Percentiles rank a stretch among this genome's conserved stretches.
Evolutionary conservation across 1,140 invertebrate species (phyloP).

Genomic region (Bombus difficillimus): DNA sequence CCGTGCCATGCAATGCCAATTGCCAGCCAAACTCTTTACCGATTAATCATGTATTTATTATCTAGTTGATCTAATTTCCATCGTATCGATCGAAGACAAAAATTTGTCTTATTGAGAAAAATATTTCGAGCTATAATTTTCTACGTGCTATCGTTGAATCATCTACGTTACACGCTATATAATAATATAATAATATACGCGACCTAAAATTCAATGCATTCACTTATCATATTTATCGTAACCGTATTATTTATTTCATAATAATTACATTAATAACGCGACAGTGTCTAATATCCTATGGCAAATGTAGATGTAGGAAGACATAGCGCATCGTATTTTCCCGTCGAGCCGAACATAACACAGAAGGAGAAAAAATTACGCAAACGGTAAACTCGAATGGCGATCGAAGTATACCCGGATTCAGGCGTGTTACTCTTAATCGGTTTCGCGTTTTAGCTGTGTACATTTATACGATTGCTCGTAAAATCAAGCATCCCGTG

Average conservation of each 20-base stretch:
- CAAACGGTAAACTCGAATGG: conserved; percentile 9
- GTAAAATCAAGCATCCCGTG: conserved; percentile 32
- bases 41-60: background rate
- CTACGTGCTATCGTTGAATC: background rate
- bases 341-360: background rate
- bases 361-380: background rate
- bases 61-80: background rate
- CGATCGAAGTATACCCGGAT: conserved; percentile 2
- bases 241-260: background rate
- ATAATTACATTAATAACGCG: background rate
- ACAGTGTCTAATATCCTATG: background rate
- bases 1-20: background rate
- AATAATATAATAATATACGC: too few relatives aligned
- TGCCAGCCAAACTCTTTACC: background rate
- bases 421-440: conserved; percentile 32
- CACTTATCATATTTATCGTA: background rate
- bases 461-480: conserved; percentile 47
- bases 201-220: background rate
- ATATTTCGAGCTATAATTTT: background rate
- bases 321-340: background rate
- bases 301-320: background rate
- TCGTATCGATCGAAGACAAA: too few relatives aligned
- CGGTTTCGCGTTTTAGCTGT: conserved; percentile 41
- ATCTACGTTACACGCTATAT: too few relatives aligned
- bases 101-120: too few relatives aligned